Evolutionary conservation across 2,113 vertebrate species (phyloP), one percentile per base, ranked within the genome.

Genomic region (Pluvianellus socialis): DNA sequence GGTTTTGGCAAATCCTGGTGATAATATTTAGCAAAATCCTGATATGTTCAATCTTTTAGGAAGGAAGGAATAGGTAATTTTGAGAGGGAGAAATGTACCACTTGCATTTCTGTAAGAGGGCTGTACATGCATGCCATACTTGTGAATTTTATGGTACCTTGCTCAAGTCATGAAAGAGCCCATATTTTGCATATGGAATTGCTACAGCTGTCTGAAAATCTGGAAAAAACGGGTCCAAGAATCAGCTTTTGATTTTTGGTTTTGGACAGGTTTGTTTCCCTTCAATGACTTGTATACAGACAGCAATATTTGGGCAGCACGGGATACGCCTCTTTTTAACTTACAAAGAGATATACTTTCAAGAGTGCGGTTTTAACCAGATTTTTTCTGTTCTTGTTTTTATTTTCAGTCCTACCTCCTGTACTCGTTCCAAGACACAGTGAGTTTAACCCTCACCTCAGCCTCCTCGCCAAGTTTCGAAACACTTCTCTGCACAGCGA

Each of bases 381-480:
- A 7, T 71, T 47, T 53, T 65, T 40, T 82, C 32, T 71, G 22
- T n/a, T 80, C 70, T 38, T 59, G 13, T 68, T 85, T 93, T 94
- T 92, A n/a, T 44, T 88, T 95, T 55, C 95, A 99, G 99, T 99
- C 92, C 97, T 99, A 80, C 99, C 99, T 38, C 99, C 99, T 1
- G 99, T 99, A 44, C 98, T 99, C 3, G 99, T 99, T 72, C 99
- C 99, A n/a, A 99, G 99, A 58, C 99, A 99, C 98, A 99, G 99
- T 1, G 99, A 99, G 96, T 99, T 99, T 90, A 99, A 99, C 98
- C 99, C 99, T n/a, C 99, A 99, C 92, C 99, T 99, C 98, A 99
- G 99, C 95, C 98, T 99, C 19, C 98, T 99, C 33, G 99, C 99
- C 83, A 99, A 99, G 97, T 99, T 99, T 97, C 98, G 99, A 79